These are phyloP conservation scores for Bombus difficillimus DNA, from an alignment of 1,140 invertebrate species.

Conservation along the genomic window DNA sequence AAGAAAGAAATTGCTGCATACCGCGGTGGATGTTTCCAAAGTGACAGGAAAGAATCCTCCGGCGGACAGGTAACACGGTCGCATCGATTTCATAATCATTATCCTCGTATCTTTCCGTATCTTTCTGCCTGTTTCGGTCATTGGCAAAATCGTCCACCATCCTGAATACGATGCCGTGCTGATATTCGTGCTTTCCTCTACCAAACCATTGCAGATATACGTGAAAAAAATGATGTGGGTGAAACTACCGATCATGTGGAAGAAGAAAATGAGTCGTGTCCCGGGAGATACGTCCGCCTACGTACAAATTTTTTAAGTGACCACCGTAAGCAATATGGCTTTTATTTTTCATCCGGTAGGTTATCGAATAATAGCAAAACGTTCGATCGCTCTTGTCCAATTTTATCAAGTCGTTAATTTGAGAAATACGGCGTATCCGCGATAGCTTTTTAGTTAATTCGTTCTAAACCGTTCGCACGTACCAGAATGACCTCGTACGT, in stretches of 20 bases:
- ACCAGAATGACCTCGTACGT: constrained; percentile 63
- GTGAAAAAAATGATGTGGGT: constrained; percentile 55
- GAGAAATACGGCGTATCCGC: no score
- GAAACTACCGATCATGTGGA: constrained; percentile 32
- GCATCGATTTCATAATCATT: constrained; percentile 38
- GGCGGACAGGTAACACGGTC: constrained; percentile 51
- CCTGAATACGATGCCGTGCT: constrained; percentile 33
- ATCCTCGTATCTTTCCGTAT: constrained; percentile 38
- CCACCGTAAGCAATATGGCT: no score
- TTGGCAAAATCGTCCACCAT: constrained; percentile 30
- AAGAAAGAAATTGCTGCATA: constrained; percentile 1
- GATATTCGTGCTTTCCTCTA: constrained; percentile 45
- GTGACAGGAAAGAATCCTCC: constrained; percentile 63
- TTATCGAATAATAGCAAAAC: no score
- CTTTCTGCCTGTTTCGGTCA: constrained; percentile 11
- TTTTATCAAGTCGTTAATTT: no score
- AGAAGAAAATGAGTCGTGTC: constrained; percentile 42
- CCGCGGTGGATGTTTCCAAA: constrained; percentile 51
- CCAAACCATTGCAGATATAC: constrained; percentile 48
- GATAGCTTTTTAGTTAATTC: no score
- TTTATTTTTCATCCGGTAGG: no score
- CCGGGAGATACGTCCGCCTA: constrained; percentile 22
- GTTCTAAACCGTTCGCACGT: not conserved
- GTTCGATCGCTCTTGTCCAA: no score
- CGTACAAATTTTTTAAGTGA: no score